Evolutionary conservation across 2,797 vertebrate genomes (phyloP).

Genomic region (Acanthurus tractus): DNA sequence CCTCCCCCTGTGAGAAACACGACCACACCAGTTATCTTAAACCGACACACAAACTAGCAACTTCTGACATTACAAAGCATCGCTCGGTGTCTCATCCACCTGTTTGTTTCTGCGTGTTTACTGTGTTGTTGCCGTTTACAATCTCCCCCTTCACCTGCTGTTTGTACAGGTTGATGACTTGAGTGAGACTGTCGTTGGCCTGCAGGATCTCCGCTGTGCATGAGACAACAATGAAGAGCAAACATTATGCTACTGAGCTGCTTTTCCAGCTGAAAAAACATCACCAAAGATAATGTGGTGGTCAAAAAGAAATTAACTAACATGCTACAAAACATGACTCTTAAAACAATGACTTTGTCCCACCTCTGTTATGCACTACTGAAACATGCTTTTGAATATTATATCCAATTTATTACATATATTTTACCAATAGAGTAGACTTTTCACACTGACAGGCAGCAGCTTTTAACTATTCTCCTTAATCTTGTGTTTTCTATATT

Average conservation of each 20-base stretch:
- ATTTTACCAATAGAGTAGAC: no score
- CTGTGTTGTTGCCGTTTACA: conserved; percentile 89
- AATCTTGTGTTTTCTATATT: background rate
- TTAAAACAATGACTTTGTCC: no score
- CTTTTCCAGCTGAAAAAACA: no score
- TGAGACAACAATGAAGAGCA: no score
- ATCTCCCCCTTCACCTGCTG: conserved; percentile 95
- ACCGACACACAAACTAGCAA: fast-evolving
- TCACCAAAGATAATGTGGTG: no score
- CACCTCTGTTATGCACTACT: no score
- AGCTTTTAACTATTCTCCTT: background rate
- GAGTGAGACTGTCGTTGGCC: conserved; percentile 97
- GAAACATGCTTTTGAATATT: no score
- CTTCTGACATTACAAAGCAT: no score
- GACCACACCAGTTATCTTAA: background rate
- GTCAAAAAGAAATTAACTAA: no score
- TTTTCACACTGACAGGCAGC: background rate
- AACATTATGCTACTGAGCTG: no score
- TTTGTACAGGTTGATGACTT: conserved; percentile 97
- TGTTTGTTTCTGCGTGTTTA: conserved; percentile 65
- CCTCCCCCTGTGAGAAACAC: conserved; percentile 79
- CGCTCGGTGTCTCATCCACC: conserved; percentile 41
- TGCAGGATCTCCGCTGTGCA: conserved; percentile 95
- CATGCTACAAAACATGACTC: no score
- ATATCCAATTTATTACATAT: no score